A percentile compares a stretch with the other conserved stretches of the same genome.
Evolutionary conservation across 2,888 invertebrate species (phyloP).

Genomic region (Protula sp.): DNA sequence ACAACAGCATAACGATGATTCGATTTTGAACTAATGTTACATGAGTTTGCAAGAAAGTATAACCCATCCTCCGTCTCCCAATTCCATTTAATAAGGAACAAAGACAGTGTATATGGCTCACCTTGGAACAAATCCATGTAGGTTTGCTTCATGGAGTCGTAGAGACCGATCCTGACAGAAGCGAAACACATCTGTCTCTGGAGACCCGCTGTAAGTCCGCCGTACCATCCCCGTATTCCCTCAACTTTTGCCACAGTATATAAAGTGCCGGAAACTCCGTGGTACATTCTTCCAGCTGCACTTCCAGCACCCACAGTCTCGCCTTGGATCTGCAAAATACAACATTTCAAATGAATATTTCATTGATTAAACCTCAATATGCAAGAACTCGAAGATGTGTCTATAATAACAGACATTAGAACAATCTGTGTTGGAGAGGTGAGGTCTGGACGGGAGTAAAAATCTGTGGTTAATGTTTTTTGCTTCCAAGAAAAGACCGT

Average conservation of each 20-base stretch:
- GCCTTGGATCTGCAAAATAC: constrained; percentile 59
- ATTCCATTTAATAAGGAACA: no score
- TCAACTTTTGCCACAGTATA: constrained; percentile 59
- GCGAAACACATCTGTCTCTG: constrained; percentile 69
- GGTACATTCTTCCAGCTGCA: constrained; percentile 42
- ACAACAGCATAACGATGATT: no score
- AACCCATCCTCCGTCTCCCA: no score
- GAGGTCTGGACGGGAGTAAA: no score
- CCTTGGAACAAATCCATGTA: constrained; percentile 61
- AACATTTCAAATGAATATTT: no score
- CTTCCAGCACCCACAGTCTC: constrained; percentile 34
- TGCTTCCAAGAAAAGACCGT: no score
- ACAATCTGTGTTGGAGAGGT: not conserved
- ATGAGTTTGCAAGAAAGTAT: no score
- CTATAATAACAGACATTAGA: not conserved
- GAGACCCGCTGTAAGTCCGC: constrained; percentile 64
- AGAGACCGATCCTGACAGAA: constrained; percentile 64
- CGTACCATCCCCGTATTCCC: constrained; percentile 63
- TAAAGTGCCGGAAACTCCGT: constrained; percentile 61
- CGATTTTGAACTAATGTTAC: no score
- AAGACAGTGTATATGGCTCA: no score
- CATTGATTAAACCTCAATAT: not conserved
- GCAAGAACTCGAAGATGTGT: no score
- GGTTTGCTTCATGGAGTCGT: constrained; percentile 63
- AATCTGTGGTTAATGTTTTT: not conserved